Evolutionary conservation across 2,888 invertebrate species (phyloP), one percentile per base, ranked within the genome.

Genomic region (Dicycla oo): DNA sequence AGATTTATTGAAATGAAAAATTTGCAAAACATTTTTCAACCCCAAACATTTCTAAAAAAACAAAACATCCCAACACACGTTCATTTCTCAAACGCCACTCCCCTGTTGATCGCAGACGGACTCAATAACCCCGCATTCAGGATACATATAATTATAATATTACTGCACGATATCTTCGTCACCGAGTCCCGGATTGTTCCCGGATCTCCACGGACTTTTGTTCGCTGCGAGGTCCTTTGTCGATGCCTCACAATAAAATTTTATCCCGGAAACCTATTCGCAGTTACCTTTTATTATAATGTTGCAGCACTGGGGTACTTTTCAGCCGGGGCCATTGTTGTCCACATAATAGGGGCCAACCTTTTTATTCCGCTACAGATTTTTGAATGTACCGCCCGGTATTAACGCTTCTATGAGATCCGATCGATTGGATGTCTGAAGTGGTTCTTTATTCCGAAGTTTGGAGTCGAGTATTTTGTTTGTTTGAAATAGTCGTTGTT

Each of bases 231-330:
- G 88, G 88, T 91, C 93, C 91, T 94, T 94, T 94, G 93, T 93
- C 93, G 93, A 94, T 92, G 92, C 91, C 88, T 90, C 90, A 94
- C 94, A 95, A 94, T 95, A 95, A 94, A 94, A 94, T 95, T 94
- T 94, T 93, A 94, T 94, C 92, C 94, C 90, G 94, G 94, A 94
- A 93, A 94, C 94, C 93, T 92, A 94, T 94, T 93, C 94, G 92
- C 94, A 93, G 94, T 95, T 94, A 95, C 94, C 94, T 94, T 94
- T 95, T 94, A 94, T 95, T 94, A 95, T 94, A 93, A 95, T 94
- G 94, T 94, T 93, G 94, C 94, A 93, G 92, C 93, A 93, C 92
- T 92, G 91, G 91, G 91, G 90, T 92, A 93, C 92, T 93, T 93
- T 94, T 92, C 94, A 93, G 90, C 85, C 88, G 83, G 86, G 85